These are phyloP conservation scores for Kradibia gibbosae DNA, from an alignment of 1,140 invertebrate genomes.

Conservation along the genomic window DNA sequence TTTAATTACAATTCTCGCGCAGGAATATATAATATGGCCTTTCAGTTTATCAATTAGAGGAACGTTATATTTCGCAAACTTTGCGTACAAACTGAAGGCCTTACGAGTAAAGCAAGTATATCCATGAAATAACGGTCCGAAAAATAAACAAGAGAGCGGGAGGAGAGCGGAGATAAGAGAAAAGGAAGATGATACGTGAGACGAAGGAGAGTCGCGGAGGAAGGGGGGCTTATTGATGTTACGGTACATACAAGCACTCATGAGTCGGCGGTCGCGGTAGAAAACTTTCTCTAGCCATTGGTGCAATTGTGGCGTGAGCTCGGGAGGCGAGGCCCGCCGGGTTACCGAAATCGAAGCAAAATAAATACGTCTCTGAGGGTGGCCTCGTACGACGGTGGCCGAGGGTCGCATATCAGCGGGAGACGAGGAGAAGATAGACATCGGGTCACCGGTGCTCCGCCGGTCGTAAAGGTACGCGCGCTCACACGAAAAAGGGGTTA, in stretches of 20 bases:
- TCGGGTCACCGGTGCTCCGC: background rate
- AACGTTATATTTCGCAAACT: too few relatives aligned
- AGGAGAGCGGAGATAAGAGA: background rate
- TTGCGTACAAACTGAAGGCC: too few relatives aligned
- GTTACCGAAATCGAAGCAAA: slow-evolving; percentile 32
- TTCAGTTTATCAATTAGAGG: too few relatives aligned
- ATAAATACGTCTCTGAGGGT: slow-evolving; percentile 34
- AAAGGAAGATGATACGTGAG: background rate
- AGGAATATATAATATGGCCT: too few relatives aligned
- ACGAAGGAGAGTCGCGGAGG: background rate
- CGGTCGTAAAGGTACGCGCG: background rate
- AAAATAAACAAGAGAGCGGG: background rate
- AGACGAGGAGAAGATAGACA: slow-evolving; percentile 30
- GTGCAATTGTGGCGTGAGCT: background rate
- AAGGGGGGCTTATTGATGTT: slow-evolving; percentile 1
- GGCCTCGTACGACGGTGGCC: background rate
- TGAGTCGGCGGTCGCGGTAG: background rate
- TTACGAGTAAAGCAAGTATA: too few relatives aligned
- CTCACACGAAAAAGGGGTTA: slow-evolving; percentile 22
- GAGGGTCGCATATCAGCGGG: slow-evolving; percentile 26
- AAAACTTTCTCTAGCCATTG: slow-evolving; percentile 4
- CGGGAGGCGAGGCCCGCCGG: background rate
- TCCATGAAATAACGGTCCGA: background rate
- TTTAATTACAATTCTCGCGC: too few relatives aligned
- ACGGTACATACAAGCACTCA: background rate